Base-by-base conservation (phyloP, 1,140 invertebrate species). In the Ostrea edulis region DNA sequence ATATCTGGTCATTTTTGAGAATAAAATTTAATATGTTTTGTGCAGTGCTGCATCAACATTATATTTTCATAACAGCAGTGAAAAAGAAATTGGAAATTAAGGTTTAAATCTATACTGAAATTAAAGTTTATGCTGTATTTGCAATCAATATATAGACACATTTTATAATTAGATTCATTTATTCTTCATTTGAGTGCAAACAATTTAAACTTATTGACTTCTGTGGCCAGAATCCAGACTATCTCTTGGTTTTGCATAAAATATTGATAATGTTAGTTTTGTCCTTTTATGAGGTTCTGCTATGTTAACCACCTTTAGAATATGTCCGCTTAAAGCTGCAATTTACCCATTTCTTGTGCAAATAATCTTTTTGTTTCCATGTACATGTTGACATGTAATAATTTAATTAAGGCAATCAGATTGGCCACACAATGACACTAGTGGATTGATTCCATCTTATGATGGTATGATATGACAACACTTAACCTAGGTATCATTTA, bases 141-240 rank as follows among this genome's bases (percentile, higher is more conserved):
- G 68, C 29, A 77, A 77, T 29, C 68, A 77, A 77, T 77, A 77
- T n/a, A 17, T 22, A n/a, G 8, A 17, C 14, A 71, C 12, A 25
- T 12, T 17, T 58, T 58, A 58, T 62, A 20, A 17, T 77, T 14
- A 77, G 58, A 17, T 62, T 62, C 58, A 62, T 62, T 20, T 44
- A 62, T 20, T 29, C 22, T 25, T 77, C 25, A 35, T 77, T 71
- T 71, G 22, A 22, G 22, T 9, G 14, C 22, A 71, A 22, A 71
- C 22, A 71, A n/a, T 71, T 77, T 77, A 77, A 77, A 77, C 68
- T 77, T 35, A 77, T 77, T 77, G 68, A 77, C 68, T 77, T 77
- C 12, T 29, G 68, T 17, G 25, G 22, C 35, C 25, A 77, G 29
- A 77, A 77, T 77, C 68, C 25, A 77, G 68, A 77, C 35, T 29